phyloP scores from a whole-genome alignment of 2,888 invertebrate species.

The Coenonympha glycerion region DNA sequence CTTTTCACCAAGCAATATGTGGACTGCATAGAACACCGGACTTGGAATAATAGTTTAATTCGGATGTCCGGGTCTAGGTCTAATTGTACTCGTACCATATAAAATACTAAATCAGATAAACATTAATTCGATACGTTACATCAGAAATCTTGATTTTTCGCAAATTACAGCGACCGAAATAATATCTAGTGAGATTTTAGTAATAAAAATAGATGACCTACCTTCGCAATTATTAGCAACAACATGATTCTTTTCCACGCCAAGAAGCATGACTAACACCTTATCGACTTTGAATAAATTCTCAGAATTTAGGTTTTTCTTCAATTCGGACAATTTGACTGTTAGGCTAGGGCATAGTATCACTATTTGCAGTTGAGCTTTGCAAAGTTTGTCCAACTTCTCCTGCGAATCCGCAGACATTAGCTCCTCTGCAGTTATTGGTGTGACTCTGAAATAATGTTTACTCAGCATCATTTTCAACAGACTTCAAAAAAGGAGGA shows the following conservation, averaged over 20 bases:
- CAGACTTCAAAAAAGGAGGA: too few species aligned
- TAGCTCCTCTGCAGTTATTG: constrained; percentile 83
- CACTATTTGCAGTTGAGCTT: constrained; percentile 85
- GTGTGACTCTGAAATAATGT: constrained; percentile 79
- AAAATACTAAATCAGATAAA: too few species aligned
- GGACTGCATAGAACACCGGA: too few species aligned
- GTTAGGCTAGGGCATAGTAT: constrained; percentile 86
- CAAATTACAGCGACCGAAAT: neutral
- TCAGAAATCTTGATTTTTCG: too few species aligned
- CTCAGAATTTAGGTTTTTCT: constrained; percentile 72
- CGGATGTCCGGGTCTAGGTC: too few species aligned
- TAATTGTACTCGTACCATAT: too few species aligned
- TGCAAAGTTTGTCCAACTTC: constrained; percentile 73
- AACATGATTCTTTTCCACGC: constrained; percentile 83
- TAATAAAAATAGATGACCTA: constrained; percentile 39
- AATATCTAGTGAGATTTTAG: neutral
- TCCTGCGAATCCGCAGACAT: constrained; percentile 68
- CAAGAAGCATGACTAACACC: constrained; percentile 86
- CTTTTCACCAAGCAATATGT: too few species aligned
- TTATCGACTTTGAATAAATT: constrained; percentile 81
- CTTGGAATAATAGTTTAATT: too few species aligned
- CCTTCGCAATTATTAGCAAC: constrained; percentile 81
- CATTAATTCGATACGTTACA: too few species aligned
- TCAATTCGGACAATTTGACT: constrained; percentile 75
- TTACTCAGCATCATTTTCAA: neutral